Base-by-base conservation (phyloP, 2,797 vertebrate species). In the Enteromius mattozi region DNA sequence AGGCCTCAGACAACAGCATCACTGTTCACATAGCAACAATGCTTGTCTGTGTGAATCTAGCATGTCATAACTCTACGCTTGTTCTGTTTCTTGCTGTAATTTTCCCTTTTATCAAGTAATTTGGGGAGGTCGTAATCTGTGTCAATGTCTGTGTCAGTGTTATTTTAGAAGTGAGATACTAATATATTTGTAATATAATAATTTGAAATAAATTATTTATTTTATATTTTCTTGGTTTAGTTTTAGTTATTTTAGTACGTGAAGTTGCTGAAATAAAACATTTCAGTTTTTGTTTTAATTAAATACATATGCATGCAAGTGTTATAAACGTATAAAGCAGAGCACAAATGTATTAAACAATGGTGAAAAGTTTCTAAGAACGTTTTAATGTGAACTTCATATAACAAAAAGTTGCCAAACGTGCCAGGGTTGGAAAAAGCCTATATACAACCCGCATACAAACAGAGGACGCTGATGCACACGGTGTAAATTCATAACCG, bases 1-100 rank as follows among this genome's bases (percentile, higher is more conserved):
- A 33, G 45, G 21, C 59, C 24, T 63, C 80, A 72, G 2, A 81
- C 69, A 61, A 74, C 69, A 72, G 54, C 69, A 82, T 82, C 54
- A 63, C 69, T 82, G 80, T 74, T 82, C 80, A 49, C 70, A 65
- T 65, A 63, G 70, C 69, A 65, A 82, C 61, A 47, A 68, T 76
- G 70, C 69, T 33, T 65, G 24, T 61, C 71, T 61, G 75, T 51
- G 47, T 40, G 35, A 70, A 47, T 63, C 47, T 21, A n/a, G 27
- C 27, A 5, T 51, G 9, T 51, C 40, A 61, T 3, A 65, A 65
- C 21, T 0, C 13, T n/a, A 40, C 12, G 30, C 17, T 45, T 71
- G 9, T 35, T 35, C 19, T 54, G n/a, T 27, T 19, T 40, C 14
- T 14, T 68, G 13, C n/a, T 37, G 42, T 68, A 30, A 80, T 27